phyloP scores from a whole-genome alignment of 2,888 invertebrate genomes.

The Drosophila infuscata region DNA sequence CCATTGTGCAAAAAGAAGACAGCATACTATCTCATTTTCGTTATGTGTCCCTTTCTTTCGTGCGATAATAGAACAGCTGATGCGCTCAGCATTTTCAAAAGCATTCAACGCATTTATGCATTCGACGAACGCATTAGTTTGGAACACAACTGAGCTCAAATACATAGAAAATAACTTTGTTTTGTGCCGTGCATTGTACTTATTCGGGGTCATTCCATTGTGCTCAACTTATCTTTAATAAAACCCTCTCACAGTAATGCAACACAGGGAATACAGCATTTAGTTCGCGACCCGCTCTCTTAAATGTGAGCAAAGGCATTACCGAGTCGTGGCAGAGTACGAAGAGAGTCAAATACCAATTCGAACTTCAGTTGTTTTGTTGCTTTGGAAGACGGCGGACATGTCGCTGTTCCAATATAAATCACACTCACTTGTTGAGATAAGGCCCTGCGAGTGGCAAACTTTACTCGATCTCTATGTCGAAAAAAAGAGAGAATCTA shows the following conservation, averaged over 20 bases:
- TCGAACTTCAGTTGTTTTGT: conserved; percentile 10
- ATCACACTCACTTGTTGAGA: conserved; percentile 41
- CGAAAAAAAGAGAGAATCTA: conserved; percentile 39
- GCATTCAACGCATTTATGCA: background rate
- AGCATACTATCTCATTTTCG: background rate
- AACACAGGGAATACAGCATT: background rate
- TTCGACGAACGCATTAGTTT: background rate
- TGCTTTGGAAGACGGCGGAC: background rate
- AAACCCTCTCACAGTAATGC: background rate
- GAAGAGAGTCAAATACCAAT: background rate
- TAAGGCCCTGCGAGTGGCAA: conserved; percentile 50
- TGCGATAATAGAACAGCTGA: too few relatives aligned
- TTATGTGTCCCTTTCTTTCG: background rate
- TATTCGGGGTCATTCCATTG: background rate
- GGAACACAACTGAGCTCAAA: background rate
- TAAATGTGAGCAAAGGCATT: background rate
- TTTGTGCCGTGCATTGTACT: background rate
- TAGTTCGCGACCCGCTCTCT: background rate
- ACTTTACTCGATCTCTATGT: conserved; percentile 46
- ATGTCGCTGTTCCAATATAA: conserved; percentile 16
- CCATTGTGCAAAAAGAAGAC: background rate
- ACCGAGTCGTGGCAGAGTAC: background rate
- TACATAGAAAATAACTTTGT: background rate
- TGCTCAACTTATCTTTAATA: background rate
- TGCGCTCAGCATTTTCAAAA: too few relatives aligned